These are phyloP conservation scores for Sorex fumeus DNA, from an alignment of 2,113 vertebrate species.

Conservation along the genomic window DNA sequence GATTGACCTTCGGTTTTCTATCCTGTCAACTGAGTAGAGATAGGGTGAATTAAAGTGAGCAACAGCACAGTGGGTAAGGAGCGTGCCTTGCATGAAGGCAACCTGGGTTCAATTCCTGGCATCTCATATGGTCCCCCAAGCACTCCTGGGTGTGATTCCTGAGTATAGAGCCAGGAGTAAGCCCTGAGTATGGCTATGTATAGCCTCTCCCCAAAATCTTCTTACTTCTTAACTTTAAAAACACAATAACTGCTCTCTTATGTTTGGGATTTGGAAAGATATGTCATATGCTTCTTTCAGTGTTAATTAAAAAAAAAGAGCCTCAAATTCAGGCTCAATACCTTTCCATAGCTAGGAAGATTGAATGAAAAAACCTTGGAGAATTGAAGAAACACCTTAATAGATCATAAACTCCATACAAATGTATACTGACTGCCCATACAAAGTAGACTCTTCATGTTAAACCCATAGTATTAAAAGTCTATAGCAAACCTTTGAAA, in stretches of 20 bases:
- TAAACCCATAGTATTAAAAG: slow-evolving; percentile 18
- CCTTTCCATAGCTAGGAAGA: slow-evolving; percentile 41
- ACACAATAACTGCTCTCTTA: background rate
- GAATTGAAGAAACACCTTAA: slow-evolving; percentile 18
- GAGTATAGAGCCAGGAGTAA: no score
- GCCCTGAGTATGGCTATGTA: no score
- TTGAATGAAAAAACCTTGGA: background rate
- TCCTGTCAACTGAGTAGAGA: slow-evolving; percentile 47
- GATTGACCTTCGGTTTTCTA: background rate
- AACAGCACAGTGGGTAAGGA: no score
- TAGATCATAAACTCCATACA: background rate
- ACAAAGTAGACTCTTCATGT: background rate
- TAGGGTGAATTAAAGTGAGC: slow-evolving; percentile 28
- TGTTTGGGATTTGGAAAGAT: background rate
- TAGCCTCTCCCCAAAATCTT: no score
- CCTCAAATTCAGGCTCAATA: background rate
- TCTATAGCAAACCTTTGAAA: slow-evolving; percentile 13
- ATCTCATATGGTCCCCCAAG: no score
- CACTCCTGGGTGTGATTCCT: no score
- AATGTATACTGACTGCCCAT: background rate
- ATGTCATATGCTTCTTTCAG: slow-evolving; percentile 45
- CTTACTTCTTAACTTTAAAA: slow-evolving; percentile 39
- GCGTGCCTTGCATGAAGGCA: no score
- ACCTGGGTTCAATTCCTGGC: no score
- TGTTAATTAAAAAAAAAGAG: background rate